Percentiles rank a stretch among this genome's conserved stretches.
phyloP scores from a whole-genome alignment of 2,888 invertebrate species.

The Torymus auratus region DNA sequence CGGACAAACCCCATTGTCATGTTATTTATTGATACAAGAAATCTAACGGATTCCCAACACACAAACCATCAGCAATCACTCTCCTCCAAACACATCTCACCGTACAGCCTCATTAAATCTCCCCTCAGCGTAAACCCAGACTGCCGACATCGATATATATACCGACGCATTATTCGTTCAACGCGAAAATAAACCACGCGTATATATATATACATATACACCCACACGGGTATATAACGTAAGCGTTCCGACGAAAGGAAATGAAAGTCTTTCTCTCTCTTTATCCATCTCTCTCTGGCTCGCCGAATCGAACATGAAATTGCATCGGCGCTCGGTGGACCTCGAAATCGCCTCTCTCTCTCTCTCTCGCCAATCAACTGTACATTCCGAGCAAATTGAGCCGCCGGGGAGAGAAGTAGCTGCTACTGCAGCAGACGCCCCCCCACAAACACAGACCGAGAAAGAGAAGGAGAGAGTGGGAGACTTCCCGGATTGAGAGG shows the following conservation, averaged over 20 bases:
- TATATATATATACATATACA: too few relatives aligned
- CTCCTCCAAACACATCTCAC: background rate
- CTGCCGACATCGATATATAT: background rate
- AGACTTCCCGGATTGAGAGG: constrained; percentile 64
- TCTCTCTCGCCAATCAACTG: constrained; percentile 40
- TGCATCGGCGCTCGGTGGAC: constrained; percentile 35
- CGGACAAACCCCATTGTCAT: too few relatives aligned
- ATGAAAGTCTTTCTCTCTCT: constrained; percentile 15
- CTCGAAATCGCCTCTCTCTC: constrained; percentile 41
- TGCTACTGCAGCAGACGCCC: constrained; percentile 2
- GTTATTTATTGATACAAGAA: too few relatives aligned
- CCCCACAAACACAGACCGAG: constrained; percentile 17
- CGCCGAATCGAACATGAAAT: constrained; percentile 33
- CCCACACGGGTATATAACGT: too few relatives aligned
- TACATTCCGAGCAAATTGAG: constrained; percentile 52
- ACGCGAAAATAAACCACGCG: constrained; percentile 18
- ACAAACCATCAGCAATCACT: too few relatives aligned
- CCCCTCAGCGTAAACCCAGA: background rate
- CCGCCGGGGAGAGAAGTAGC: constrained; percentile 12
- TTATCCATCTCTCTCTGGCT: background rate
- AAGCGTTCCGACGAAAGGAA: constrained; percentile 14
- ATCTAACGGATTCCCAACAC: too few relatives aligned
- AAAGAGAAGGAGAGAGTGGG: constrained; percentile 19
- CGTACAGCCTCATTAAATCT: background rate
- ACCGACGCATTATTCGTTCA: constrained; percentile 29